Conservation (phyloP, 30 jellyfish, hydroid and myxozoan species). For the Mastigias papua region DNA sequence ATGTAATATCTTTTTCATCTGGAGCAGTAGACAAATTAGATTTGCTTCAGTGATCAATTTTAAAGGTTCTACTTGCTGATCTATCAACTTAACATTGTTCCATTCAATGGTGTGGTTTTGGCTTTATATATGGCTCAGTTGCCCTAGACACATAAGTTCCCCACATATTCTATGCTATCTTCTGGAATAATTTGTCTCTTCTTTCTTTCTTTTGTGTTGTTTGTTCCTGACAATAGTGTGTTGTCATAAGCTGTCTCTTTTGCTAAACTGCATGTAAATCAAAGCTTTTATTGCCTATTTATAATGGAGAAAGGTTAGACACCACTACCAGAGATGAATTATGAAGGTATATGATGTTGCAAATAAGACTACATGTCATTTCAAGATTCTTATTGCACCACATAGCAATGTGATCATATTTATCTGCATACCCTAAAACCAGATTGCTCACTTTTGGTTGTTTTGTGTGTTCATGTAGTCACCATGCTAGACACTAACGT, state of each 20-base stretch:
- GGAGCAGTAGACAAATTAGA: too few species aligned
- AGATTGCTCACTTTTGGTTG: too few species aligned
- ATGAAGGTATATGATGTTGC: background rate
- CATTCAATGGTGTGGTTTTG: background rate
- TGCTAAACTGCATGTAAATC: background rate
- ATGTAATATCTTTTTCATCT: too few species aligned
- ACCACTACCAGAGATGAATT: background rate
- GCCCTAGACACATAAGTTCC: background rate
- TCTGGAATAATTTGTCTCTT: background rate
- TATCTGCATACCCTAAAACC: too few species aligned
- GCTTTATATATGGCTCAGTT: background rate
- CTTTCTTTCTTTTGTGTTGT: background rate
- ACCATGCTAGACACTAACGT: too few species aligned
- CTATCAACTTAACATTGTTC: background rate
- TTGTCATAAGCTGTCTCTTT: background rate
- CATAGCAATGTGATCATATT: too few species aligned
- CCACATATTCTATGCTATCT: background rate
- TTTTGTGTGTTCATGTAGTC: too few species aligned
- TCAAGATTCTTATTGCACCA: too few species aligned
- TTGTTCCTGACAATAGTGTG: background rate
- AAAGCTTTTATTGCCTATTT: background rate
- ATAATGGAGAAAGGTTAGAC: background rate
- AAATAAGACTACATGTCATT: too few species aligned
- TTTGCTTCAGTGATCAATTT: background rate
- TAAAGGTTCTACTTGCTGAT: background rate